Conservation (phyloP, 2,888 invertebrate species). For the Drosophila fungiperda region DNA sequence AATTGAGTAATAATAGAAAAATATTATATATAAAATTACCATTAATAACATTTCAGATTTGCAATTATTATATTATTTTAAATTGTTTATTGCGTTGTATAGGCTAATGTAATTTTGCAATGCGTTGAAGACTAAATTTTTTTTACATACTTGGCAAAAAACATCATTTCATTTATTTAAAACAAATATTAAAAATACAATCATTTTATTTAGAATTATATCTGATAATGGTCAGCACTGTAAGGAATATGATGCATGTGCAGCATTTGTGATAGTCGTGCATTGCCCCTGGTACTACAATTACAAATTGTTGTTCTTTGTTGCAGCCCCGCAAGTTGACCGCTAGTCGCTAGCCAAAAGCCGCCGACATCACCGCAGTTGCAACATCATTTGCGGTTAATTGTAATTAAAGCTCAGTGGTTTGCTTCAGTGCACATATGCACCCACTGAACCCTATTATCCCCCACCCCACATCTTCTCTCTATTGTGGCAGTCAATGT, state of each 20-base stretch:
- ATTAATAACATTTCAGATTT: not conserved
- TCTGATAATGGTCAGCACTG: too few relatives aligned
- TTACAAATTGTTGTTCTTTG: constrained; percentile 15
- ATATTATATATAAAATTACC: too few relatives aligned
- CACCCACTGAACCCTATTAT: constrained; percentile 17
- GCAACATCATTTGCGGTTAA: constrained; percentile 73
- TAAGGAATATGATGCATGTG: not conserved
- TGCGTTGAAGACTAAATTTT: too few relatives aligned
- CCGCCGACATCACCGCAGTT: constrained; percentile 49
- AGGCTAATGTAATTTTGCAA: not conserved
- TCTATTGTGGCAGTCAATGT: constrained; percentile 38
- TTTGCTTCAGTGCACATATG: constrained; percentile 59
- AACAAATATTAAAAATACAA: not conserved
- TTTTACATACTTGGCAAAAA: too few relatives aligned
- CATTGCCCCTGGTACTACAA: not conserved
- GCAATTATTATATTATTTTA: too few relatives aligned
- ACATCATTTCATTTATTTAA: too few relatives aligned
- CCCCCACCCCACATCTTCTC: too few relatives aligned
- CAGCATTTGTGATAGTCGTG: constrained; percentile 3
- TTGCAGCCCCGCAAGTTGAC: constrained; percentile 21
- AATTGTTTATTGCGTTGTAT: not conserved
- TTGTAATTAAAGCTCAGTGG: constrained; percentile 75
- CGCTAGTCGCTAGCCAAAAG: constrained; percentile 30
- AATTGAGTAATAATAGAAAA: too few relatives aligned
- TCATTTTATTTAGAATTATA: too few relatives aligned